A percentile compares a stretch with the other conserved stretches of the same genome.
Conservation (phyloP, 2,888 invertebrate genomes). For the Plagiodera versicolora region DNA sequence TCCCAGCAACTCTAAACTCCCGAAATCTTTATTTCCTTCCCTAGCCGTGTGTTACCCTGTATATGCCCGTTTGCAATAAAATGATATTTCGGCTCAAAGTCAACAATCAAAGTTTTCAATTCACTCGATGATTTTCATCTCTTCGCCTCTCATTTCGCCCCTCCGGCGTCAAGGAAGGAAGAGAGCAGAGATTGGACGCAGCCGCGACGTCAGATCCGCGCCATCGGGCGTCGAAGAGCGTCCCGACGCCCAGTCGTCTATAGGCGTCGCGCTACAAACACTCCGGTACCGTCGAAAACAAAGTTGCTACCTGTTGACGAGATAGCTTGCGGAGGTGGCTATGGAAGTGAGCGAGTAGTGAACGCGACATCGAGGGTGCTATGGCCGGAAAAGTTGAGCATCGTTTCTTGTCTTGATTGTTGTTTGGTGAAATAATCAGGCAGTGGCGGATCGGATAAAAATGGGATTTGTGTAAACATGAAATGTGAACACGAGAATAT, state of each 20-base stretch:
- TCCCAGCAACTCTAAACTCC: no score
- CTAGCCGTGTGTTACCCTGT: no score
- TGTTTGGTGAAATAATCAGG: no score
- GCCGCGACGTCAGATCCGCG: conserved; percentile 35
- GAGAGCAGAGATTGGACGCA: conserved; percentile 28
- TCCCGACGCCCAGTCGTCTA: conserved; percentile 40
- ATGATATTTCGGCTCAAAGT: no score
- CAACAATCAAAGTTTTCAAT: background rate
- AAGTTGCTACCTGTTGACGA: conserved; percentile 10
- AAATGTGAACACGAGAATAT: no score
- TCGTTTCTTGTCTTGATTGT: no score
- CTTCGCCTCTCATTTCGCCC: background rate
- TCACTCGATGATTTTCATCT: background rate
- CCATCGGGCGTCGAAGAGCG: conserved; percentile 31
- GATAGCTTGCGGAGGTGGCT: background rate
- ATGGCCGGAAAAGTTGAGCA: no score
- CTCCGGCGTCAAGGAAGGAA: background rate
- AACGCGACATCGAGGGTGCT: no score
- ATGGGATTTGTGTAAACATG: no score
- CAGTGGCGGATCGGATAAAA: no score
- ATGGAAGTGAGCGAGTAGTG: background rate
- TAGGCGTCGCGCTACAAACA: conserved; percentile 27
- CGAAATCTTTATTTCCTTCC: no score
- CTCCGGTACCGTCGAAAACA: background rate
- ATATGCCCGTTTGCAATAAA: no score